phyloP scores from a whole-genome alignment of 2,113 vertebrate species.

The Corythoichthys intestinalis region DNA sequence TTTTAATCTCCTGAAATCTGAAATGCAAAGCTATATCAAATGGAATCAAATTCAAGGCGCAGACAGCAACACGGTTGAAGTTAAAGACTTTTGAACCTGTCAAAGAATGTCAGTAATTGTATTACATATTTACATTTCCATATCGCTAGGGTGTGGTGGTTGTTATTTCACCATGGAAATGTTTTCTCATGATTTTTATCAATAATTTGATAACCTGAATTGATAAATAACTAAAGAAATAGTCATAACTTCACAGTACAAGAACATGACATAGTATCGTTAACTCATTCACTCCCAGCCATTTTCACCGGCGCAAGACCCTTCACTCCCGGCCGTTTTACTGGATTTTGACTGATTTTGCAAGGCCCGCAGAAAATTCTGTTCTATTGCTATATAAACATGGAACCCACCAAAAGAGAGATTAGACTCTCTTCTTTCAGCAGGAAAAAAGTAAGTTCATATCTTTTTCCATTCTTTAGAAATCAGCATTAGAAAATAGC shows the following conservation, averaged over 20 bases:
- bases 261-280: too few species aligned
- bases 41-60: conserved; percentile 51
- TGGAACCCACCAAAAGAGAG: too few species aligned
- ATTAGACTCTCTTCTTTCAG: too few species aligned
- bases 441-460: too few species aligned
- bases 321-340: too few species aligned
- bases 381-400: too few species aligned
- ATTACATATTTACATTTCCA: neutral
- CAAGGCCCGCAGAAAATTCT: too few species aligned
- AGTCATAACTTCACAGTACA: neutral
- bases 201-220: neutral
- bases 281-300: too few species aligned
- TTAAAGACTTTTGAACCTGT: neutral
- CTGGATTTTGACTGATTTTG: too few species aligned
- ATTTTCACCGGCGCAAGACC: too few species aligned
- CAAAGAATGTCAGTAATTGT: conserved; percentile 3
- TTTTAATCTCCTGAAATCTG: conserved; percentile 54
- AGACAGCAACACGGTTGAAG: neutral
- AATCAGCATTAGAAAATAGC: too few species aligned
- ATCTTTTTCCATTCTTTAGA: too few species aligned
- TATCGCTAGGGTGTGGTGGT: neutral
- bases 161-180: neutral
- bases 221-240: neutral
- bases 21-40: conserved; percentile 45
- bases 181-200: neutral